Evolutionary conservation across 2,888 invertebrate species (phyloP).

Genomic region (Ceraclea dissimilis): DNA sequence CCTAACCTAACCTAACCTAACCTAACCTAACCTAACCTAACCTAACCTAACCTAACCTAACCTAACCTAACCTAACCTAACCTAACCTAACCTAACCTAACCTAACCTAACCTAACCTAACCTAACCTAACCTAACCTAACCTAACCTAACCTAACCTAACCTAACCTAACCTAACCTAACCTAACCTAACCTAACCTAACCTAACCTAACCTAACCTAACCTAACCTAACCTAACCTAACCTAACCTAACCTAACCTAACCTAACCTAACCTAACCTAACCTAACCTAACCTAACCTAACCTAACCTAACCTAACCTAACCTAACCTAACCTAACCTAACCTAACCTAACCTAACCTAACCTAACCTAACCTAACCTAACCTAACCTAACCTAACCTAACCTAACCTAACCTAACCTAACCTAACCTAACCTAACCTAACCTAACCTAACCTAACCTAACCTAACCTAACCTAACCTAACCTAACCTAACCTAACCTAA

Average conservation of each 20-base stretch:
- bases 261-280: slow-evolving; percentile 16
- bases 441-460: not conserved
- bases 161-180: slow-evolving; percentile 4
- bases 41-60: slow-evolving; percentile 3
- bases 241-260: slow-evolving; percentile 13
- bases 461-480: not conserved
- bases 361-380: not conserved
- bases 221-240: slow-evolving; percentile 7
- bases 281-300: slow-evolving; percentile 20
- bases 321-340: slow-evolving; percentile 5
- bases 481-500: not conserved
- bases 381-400: not conserved
- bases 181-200: slow-evolving; percentile 6
- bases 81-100: slow-evolving; percentile 15
- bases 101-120: slow-evolving; percentile 10
- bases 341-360: not conserved
- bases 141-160: slow-evolving; percentile 13
- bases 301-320: slow-evolving; percentile 17
- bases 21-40: slow-evolving; percentile 10
- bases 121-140: slow-evolving; percentile 12
- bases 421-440: not conserved
- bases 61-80: slow-evolving; percentile 5
- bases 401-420: not conserved
- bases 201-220: slow-evolving; percentile 6
- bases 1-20: slow-evolving; percentile 8